Percentiles rank a stretch among this genome's conserved stretches.
These are phyloP conservation scores for Ptyas mucosa DNA, from an alignment of 2,113 vertebrate species.

Conservation along the genomic window DNA sequence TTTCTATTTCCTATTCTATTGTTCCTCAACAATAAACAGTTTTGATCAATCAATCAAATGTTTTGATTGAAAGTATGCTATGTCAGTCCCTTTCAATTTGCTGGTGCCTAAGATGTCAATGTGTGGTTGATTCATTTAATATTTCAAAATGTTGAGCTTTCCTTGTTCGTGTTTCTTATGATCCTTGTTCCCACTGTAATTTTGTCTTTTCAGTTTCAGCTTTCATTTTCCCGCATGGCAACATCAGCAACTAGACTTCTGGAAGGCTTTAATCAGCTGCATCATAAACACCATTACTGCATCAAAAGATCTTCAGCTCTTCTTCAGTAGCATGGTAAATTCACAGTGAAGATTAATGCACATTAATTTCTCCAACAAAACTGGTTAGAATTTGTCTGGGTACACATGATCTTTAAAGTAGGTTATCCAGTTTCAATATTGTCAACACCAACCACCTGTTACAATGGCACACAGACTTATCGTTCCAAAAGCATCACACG, in stretches of 20 bases:
- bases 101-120: background rate
- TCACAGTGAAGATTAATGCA: background rate
- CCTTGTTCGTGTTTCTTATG: background rate
- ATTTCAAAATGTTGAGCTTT: background rate
- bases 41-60: too few relatives aligned
- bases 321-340: background rate
- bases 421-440: background rate
- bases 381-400: background rate
- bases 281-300: background rate
- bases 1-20: background rate
- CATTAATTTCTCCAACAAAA: background rate
- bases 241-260: background rate
- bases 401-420: background rate
- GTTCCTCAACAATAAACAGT: background rate
- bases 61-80: background rate
- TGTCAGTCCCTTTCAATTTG: background rate
- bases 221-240: background rate
- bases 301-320: background rate
- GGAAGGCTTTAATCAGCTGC: background rate
- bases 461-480: background rate
- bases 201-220: background rate
- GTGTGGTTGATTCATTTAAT: background rate
- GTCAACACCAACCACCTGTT: background rate
- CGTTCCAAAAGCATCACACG: background rate
- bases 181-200: background rate